phyloP scores from a whole-genome alignment of 2,888 invertebrate species.

The Dasysyrphus albostriatus region DNA sequence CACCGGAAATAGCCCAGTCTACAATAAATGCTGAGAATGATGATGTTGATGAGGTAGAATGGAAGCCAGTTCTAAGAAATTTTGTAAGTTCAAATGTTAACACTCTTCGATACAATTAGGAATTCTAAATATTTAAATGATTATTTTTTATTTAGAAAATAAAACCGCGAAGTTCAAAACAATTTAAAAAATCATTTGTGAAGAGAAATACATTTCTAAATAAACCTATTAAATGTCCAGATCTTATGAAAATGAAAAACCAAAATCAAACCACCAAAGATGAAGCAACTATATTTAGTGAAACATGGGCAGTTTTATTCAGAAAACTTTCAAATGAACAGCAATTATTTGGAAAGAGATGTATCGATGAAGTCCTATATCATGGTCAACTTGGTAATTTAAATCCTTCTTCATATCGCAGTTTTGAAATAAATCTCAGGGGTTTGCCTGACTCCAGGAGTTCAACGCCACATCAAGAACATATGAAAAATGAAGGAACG shows the following conservation, averaged over 20 bases:
- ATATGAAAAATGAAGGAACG: too few relatives aligned
- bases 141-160: background rate
- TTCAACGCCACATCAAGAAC: background rate
- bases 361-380: conserved; percentile 1
- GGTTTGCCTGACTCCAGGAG: background rate
- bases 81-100: background rate
- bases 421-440: background rate
- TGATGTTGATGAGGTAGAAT: background rate
- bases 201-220: background rate
- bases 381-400: conserved; percentile 5
- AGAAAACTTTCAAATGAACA: conserved; percentile 14
- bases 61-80: background rate
- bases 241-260: background rate
- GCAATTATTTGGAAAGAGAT: conserved; percentile 5
- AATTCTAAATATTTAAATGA: background rate
- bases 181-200: background rate
- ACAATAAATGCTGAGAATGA: background rate
- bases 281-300: background rate
- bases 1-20: background rate
- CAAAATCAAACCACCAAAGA: background rate
- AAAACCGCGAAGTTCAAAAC: background rate
- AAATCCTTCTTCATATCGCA: background rate
- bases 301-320: background rate
- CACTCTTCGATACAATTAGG: background rate
- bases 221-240: background rate